Evolutionary conservation across 2,888 invertebrate species (phyloP).

Genomic region (Tolmerus cingulatus): DNA sequence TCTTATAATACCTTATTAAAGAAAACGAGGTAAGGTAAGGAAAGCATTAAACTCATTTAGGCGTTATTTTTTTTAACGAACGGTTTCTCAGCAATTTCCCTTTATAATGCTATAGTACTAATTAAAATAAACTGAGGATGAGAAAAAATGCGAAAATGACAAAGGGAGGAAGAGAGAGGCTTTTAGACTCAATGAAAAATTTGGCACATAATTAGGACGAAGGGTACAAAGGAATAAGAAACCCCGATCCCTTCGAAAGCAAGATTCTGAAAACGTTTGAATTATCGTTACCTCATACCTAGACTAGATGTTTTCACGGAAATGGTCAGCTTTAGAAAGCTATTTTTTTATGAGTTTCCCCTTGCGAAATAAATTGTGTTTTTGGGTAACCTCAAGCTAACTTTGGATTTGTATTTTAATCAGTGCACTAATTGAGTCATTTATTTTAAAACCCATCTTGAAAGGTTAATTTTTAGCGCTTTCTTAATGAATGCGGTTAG

Average conservation of each 20-base stretch:
- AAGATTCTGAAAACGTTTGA: background rate
- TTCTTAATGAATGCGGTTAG: background rate
- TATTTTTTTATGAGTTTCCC: background rate
- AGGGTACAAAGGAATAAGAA: background rate
- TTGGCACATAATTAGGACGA: background rate
- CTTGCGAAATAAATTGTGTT: background rate
- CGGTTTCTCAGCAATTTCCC: background rate
- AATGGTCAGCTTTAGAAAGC: background rate
- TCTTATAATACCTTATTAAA: background rate
- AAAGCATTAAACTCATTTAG: background rate
- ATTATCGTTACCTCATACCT: background rate
- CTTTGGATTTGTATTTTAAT: background rate
- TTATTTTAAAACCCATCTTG: background rate
- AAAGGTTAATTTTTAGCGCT: background rate
- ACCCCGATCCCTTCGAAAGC: background rate
- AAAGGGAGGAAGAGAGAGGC: background rate
- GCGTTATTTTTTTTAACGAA: background rate
- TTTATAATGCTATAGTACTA: background rate
- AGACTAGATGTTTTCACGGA: background rate
- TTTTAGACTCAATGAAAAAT: background rate
- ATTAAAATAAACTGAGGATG: background rate
- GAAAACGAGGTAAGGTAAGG: background rate
- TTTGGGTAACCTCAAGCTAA: background rate
- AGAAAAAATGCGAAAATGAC: background rate
- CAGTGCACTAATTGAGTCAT: background rate